Evolutionary conservation across 2,888 invertebrate species (phyloP), one percentile per base, ranked within the genome.

Genomic region (Euzetes globulus): DNA sequence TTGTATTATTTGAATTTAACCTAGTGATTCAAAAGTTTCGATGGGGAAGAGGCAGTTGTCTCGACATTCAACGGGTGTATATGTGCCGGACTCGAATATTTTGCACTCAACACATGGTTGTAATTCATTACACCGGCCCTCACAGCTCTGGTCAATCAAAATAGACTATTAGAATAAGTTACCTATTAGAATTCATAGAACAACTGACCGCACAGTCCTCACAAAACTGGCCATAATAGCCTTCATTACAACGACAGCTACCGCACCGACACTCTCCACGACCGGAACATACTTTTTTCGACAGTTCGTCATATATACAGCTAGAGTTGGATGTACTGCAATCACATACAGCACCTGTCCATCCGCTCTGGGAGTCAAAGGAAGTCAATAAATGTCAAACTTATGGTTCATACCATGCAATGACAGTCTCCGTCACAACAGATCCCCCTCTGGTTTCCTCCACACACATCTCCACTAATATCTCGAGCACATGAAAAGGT

Each of bases 211-310:
- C 73, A 73, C 25, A 77, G 76, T 73, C 77, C 25, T 58, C 25
- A 27, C 58, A 58, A 22, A 22, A 58, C 60, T 33, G 76, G 76
- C 71, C 76, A 76, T 47, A 77, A 78, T 33, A 78, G 63, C 25
- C 72, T 50, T 6, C 75, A 74, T 60, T 25, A n/a, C 94, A 94
- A 78, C 88, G 88, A 84, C 97, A 98, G 79, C 87, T 87, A 7
- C 96, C 96, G 83, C 98, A 98, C 58, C 88, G 88, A 82, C 98
- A 99, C 75, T 86, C 87, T 1, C 98, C 98, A 82, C 92, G 88
- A 0, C 91, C 92, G 72, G 90, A 90, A 84, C 94, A 95, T 4
- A 87, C 80, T 79, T 86, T 68, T 29, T 83, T 41, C 41, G 19
- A 9, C 6, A 9, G 5, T 25, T 45, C 63, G 7, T 87, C 88